Conservation (phyloP, 2,113 vertebrate genomes). For the Prunella himalayana region DNA sequence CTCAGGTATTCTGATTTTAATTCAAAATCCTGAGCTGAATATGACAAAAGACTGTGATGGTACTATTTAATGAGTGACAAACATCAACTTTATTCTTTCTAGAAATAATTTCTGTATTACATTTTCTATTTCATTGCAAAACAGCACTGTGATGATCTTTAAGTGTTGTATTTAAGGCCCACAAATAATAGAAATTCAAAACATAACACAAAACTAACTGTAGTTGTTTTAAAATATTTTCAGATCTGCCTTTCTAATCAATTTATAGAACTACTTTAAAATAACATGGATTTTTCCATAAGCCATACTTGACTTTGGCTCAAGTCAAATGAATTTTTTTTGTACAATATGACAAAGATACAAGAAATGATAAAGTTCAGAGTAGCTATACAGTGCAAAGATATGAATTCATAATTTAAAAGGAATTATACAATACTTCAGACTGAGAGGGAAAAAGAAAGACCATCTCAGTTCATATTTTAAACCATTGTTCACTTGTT, state of each 20-base stretch:
- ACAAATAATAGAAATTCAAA: conserved; percentile 61
- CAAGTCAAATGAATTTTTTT: not conserved
- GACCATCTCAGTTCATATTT: not conserved
- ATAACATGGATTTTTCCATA: not conserved
- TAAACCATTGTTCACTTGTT: not conserved
- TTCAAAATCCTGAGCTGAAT: conserved; percentile 71
- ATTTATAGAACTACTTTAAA: conserved; percentile 22
- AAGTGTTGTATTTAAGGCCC: conserved; percentile 61
- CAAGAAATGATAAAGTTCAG: not conserved
- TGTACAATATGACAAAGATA: not conserved
- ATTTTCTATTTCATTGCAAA: conserved; percentile 66
- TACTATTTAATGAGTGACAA: conserved; percentile 69
- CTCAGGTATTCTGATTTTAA: conserved; percentile 66
- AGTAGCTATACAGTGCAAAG: not conserved
- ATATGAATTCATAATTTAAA: not conserved
- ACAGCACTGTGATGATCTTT: conserved; percentile 65
- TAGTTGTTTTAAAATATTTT: conserved; percentile 43
- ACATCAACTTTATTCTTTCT: conserved; percentile 53
- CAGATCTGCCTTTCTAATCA: conserved; percentile 32
- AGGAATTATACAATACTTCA: not conserved
- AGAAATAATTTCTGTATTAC: conserved; percentile 66
- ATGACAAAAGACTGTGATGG: conserved; percentile 58
- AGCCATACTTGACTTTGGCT: not conserved
- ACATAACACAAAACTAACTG: not conserved
- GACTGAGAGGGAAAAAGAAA: not conserved